phyloP scores from a whole-genome alignment of 1,140 invertebrate species.

The Chionoecetes opilio region DNA sequence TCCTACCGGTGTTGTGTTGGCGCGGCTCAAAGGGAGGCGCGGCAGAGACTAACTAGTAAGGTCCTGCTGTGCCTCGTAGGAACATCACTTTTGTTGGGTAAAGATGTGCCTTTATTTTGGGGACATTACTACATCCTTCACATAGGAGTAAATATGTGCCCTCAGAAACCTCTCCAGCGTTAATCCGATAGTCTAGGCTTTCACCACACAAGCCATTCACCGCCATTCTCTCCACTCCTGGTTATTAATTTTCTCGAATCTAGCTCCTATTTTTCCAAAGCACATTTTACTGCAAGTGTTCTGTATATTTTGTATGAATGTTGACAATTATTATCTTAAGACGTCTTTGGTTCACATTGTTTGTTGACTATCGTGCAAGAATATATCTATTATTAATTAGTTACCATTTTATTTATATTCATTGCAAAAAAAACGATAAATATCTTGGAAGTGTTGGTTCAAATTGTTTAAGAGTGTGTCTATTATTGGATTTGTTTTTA shows the following conservation, averaged over 20 bases:
- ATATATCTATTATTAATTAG: no score
- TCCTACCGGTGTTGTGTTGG: not conserved
- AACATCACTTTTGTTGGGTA: not conserved
- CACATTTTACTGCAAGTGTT: not conserved
- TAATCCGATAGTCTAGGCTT: no score
- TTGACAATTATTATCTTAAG: not conserved
- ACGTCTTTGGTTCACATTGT: no score
- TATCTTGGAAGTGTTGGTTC: not conserved
- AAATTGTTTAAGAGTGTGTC: not conserved
- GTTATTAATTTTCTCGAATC: not conserved
- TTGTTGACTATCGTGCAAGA: no score
- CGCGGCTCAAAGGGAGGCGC: not conserved
- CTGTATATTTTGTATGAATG: conserved; percentile 10
- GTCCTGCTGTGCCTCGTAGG: not conserved
- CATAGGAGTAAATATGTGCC: not conserved
- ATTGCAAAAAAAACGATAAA: no score
- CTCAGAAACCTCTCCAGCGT: not conserved
- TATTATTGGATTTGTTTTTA: not conserved
- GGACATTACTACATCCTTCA: not conserved
- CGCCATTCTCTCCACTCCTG: not conserved
- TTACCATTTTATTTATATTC: no score
- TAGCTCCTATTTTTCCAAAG: not conserved
- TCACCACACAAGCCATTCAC: no score
- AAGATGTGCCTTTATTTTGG: conserved; percentile 25
- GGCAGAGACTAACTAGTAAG: not conserved